These are phyloP conservation scores for Discoglossus pictus DNA, from an alignment of 2,797 vertebrate species.

Conservation along the genomic window DNA sequence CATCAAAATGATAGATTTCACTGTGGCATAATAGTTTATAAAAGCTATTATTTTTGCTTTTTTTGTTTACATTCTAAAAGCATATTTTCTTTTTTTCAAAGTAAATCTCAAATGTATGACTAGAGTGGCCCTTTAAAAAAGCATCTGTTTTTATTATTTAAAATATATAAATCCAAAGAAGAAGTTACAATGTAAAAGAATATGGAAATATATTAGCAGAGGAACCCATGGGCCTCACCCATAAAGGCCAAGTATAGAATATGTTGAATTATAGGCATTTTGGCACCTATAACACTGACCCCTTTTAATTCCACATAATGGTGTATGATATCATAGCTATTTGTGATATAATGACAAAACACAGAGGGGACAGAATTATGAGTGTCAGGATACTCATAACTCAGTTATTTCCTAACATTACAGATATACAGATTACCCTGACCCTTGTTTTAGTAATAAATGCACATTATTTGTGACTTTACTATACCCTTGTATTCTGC, in stretches of 20 bases:
- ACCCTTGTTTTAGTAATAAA: conserved; percentile 10
- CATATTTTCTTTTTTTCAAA: no score
- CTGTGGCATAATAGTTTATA: no score
- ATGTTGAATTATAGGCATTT: conserved; percentile 8
- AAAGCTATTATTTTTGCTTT: no score
- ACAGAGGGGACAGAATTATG: neutral
- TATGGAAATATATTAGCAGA: neutral
- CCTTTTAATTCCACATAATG: conserved; percentile 7
- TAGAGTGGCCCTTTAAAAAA: no score
- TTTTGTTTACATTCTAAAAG: no score
- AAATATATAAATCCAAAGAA: neutral
- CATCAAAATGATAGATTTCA: no score
- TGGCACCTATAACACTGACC: neutral
- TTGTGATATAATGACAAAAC: conserved; percentile 1
- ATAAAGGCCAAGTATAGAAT: neutral
- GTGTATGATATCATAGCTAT: conserved; percentile 16
- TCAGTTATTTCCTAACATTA: neutral
- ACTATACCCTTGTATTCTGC: neutral
- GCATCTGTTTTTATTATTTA: neutral
- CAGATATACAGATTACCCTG: conserved; percentile 14
- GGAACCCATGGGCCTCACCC: neutral
- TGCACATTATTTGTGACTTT: conserved; percentile 6
- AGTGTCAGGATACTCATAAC: conserved; percentile 7
- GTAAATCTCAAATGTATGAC: no score
- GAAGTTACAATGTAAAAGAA: neutral